phyloP scores from a whole-genome alignment of 2,113 vertebrate genomes.

The Centrocercus urophasianus region DNA sequence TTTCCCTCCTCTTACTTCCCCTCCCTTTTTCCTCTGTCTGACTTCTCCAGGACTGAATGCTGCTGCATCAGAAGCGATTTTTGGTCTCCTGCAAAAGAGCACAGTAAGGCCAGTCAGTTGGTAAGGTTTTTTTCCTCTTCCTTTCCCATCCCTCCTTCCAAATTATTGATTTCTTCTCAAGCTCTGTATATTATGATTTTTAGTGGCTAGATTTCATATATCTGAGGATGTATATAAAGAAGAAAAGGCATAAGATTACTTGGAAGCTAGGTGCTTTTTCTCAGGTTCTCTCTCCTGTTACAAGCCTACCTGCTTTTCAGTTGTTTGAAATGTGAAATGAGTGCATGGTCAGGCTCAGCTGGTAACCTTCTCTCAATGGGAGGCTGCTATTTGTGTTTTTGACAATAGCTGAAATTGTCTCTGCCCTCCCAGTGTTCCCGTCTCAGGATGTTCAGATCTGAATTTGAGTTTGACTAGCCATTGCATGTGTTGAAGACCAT shows the following conservation, averaged over 20 bases:
- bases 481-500: neutral
- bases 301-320: neutral
- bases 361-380: neutral
- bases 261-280: neutral
- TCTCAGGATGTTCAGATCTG: neutral
- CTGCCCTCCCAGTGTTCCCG: neutral
- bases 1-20: neutral
- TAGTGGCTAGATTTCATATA: neutral
- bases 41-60: conserved; percentile 21
- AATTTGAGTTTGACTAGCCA: neutral
- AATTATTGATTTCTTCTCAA: neutral
- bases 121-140: conserved; percentile 62
- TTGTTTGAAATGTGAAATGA: neutral
- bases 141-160: neutral
- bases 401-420: neutral
- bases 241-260: neutral
- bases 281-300: neutral
- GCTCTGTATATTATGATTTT: neutral
- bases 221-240: neutral
- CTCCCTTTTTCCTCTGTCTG: conserved; percentile 23
- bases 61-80: conserved; percentile 64
- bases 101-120: conserved; percentile 35
- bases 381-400: neutral
- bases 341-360: neutral
- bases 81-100: conserved; percentile 63